Evolutionary conservation across 2,888 invertebrate species (phyloP), one percentile per base, ranked within the genome.

Genomic region (Molanna angustata): DNA sequence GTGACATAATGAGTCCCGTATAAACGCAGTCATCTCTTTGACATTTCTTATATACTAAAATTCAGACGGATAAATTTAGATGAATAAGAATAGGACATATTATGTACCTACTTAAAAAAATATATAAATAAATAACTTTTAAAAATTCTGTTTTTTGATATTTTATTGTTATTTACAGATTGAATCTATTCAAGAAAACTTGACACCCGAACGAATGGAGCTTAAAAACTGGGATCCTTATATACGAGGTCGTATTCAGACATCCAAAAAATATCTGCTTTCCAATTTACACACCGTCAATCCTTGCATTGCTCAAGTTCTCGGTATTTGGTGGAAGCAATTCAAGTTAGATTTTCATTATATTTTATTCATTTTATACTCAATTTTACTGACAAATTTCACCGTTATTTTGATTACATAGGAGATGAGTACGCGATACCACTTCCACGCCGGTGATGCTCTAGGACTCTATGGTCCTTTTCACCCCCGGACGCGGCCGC

Each of bases 311-410:
- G 80, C 86, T 13, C 87, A 85, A 65, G 83, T 91, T 42, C 69
- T 92, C 55, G 86, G 85, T 64, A 77, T 92, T 46, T 94, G 94
- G 93, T 84, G 85, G 70, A 79, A 80, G 44, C 82, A 86, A 61
- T 94, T 87, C 66, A 83, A 83, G 86, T 82, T 69, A 67, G 71
- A 66, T 20, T 54, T 70, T 13, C 20, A 46, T 11, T 42, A 41
- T 51, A 43, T 32, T 27, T 11, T 19, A 33, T 41, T n/a, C 27
- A 43, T 11, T 35, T 35, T 27, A 27, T 27, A n/a, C n/a, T n/a
- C n/a, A n/a, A n/a, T n/a, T n/a, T n/a, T n/a, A n/a, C n/a, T n/a
- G n/a, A n/a, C n/a, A n/a, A n/a, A n/a, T n/a, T n/a, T n/a, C n/a
- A n/a, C n/a, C n/a, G n/a, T n/a, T n/a, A n/a, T n/a, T n/a, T n/a